Conservation (phyloP, 92 coral and sea anemone species). For the Zoanthus sansibaricus region DNA sequence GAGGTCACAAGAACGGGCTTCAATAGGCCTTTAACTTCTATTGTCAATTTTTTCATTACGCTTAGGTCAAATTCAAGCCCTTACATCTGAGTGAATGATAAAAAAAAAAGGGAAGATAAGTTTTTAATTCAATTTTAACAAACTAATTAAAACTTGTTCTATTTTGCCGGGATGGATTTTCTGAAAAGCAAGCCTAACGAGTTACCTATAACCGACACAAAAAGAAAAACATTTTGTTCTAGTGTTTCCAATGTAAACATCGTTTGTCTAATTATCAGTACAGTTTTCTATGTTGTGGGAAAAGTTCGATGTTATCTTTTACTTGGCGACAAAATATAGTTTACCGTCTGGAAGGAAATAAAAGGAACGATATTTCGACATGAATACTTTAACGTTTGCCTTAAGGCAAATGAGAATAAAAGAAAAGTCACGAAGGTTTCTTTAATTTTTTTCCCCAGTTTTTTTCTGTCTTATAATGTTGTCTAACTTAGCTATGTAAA, state of each 20-base stretch:
- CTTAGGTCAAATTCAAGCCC: neutral
- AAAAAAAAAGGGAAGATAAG: neutral
- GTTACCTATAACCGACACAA: neutral
- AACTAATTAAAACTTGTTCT: too few species aligned
- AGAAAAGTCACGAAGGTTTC: slow-evolving; percentile 31
- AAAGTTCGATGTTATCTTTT: slow-evolving; percentile 33
- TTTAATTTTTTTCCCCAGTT: neutral
- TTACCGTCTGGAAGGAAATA: slow-evolving; percentile 32
- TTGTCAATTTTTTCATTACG: neutral
- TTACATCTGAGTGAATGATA: neutral
- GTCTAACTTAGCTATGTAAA: neutral
- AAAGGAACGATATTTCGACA: slow-evolving; percentile 24
- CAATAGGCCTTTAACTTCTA: neutral
- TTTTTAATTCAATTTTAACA: neutral
- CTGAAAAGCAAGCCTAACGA: neutral
- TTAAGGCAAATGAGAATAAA: neutral
- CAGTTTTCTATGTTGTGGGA: neutral
- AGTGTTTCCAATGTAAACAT: neutral
- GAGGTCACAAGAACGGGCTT: neutral
- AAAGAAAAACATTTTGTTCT: neutral
- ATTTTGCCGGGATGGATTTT: neutral
- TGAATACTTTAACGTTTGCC: slow-evolving; percentile 24
- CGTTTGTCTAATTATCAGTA: neutral
- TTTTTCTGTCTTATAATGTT: too few species aligned
- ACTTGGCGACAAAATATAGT: slow-evolving; percentile 16